phyloP scores from a whole-genome alignment of 2,888 invertebrate species.

The Agonopterix heracliana region DNA sequence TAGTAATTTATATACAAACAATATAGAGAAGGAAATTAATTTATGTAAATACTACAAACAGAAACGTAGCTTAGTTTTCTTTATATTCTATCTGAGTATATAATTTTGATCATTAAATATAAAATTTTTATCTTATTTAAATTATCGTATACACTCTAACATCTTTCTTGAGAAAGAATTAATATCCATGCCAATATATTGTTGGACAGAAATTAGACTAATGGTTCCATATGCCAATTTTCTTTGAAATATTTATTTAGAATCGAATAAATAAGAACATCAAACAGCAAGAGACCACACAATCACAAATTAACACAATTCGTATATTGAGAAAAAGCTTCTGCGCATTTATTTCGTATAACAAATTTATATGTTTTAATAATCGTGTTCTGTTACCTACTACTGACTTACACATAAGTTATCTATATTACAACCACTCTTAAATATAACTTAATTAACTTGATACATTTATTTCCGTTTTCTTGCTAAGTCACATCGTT shows the following conservation, averaged over 20 bases:
- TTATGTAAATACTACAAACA: no score
- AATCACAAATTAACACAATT: no score
- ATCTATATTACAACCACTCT: conserved; percentile 8
- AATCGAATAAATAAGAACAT: no score
- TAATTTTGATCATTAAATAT: conserved; percentile 57
- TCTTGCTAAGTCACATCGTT: conserved; percentile 41
- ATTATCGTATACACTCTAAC: conserved; percentile 20
- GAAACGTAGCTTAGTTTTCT: conserved; percentile 9
- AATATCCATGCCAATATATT: conserved; percentile 23
- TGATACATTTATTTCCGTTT: conserved; percentile 16
- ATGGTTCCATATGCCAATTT: conserved; percentile 30
- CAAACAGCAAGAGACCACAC: no score
- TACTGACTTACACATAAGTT: neutral
- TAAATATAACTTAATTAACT: conserved; percentile 13
- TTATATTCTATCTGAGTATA: conserved; percentile 60
- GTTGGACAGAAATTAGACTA: conserved; percentile 17
- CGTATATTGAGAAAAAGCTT: no score
- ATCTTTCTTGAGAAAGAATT: conserved; percentile 13
- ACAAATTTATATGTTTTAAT: no score
- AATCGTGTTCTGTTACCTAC: neutral
- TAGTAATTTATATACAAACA: no score
- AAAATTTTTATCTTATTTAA: conserved; percentile 24
- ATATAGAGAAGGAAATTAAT: no score
- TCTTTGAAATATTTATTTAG: conserved; percentile 13
- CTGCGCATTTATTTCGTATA: no score